phyloP scores from a whole-genome alignment of 2,888 invertebrate species.

The Papilio gigon region DNA sequence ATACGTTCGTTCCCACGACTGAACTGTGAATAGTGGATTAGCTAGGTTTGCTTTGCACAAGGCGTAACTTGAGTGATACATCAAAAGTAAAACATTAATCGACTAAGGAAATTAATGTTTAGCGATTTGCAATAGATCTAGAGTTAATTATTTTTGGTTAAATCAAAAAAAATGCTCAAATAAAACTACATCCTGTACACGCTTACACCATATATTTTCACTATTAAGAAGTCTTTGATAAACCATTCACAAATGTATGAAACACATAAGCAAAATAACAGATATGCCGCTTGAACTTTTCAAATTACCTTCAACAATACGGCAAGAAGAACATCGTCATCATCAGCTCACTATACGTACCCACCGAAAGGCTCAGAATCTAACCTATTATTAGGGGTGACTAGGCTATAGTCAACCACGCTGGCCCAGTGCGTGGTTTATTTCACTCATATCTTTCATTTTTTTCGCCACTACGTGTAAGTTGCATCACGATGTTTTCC shows the following conservation, averaged over 20 bases:
- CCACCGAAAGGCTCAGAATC: no score
- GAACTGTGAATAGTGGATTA: conserved; percentile 47
- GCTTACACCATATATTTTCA: not conserved
- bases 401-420: no score
- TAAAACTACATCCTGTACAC: not conserved
- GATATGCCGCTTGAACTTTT: not conserved
- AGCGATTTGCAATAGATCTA: not conserved
- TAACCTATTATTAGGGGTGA: no score
- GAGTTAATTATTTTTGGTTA: not conserved
- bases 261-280: not conserved
- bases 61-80: not conserved
- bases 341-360: no score
- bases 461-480: no score
- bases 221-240: not conserved
- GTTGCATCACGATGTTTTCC: no score
- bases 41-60: conserved; percentile 14
- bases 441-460: no score
- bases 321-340: no score
- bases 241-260: no score
- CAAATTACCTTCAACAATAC: not conserved
- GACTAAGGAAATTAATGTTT: not conserved
- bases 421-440: no score
- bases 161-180: not conserved
- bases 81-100: no score
- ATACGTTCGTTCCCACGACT: conserved; percentile 58